Base-by-base conservation (phyloP, 2,797 vertebrate genomes). In the Sebastes elongatus region DNA sequence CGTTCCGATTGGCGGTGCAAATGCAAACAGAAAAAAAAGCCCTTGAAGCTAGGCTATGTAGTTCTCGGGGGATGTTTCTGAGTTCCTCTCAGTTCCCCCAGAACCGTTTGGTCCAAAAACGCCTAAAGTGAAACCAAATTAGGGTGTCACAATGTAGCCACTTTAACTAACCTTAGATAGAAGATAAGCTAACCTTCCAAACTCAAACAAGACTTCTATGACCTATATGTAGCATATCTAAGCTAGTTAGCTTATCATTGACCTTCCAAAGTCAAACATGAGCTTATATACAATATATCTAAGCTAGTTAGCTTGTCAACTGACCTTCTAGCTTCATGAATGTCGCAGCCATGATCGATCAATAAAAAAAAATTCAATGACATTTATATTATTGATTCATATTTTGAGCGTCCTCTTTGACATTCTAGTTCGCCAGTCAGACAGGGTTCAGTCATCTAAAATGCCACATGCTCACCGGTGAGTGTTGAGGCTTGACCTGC, bases 301-400 rank as follows among this genome's bases (percentile, higher is more conserved):
- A 35, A 14, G 64, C 38, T n/a, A 53, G 33, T 27, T 30, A 59
- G 18, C 25, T 27, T 30, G 20, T 35, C 46, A 28, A 3, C 25
- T 78, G 70, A 70, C 70, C 81, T 73, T 75, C 22, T 6, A 42
- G 23, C 2, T 3, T 52, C 11, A 59, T 65, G 25, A 72, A 68
- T 70, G 57, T 66, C 22, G 4, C 35, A 72, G 65, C 10, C 46
- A 63, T 8, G 23, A 68, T 35, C 5, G 60, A 86, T 80, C 73
- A 69, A 82, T 76, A 71, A 5, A 74, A 52, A 53, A 53, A 74
- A 53, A 46, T 10, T 46, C 59, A 80, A 14, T 57, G 62, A n/a
- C 18, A 32, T 76, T 74, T 57, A 25, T 60, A 22, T 25, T 4
- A 10, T 78, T 68, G 72, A 81, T 81, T 83, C 53, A 66, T 81